phyloP scores from a whole-genome alignment of 2,888 invertebrate species.

The Cheilosia pagana region DNA sequence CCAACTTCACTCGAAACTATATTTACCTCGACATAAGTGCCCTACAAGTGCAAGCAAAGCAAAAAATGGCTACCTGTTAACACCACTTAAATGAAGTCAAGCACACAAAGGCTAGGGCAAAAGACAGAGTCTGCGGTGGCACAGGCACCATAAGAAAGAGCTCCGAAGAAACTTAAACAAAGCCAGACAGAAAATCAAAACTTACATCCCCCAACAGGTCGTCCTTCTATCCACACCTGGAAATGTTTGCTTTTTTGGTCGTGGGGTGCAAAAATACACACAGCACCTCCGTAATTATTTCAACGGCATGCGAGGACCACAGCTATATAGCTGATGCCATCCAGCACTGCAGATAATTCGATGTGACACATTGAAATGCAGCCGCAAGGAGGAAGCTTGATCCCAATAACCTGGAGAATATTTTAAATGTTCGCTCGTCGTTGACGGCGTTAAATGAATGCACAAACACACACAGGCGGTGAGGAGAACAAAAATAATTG shows the following conservation, averaged over 20 bases:
- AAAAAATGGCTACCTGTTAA: slow-evolving; percentile 40
- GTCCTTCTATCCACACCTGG: slow-evolving; percentile 34
- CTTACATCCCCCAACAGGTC: slow-evolving; percentile 26
- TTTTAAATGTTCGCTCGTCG: slow-evolving; percentile 41
- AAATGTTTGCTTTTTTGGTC: slow-evolving; percentile 13
- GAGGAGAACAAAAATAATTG: slow-evolving; percentile 39
- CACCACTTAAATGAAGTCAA: slow-evolving; percentile 28
- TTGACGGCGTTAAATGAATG: not conserved
- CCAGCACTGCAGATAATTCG: slow-evolving; percentile 2
- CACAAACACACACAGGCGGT: not conserved
- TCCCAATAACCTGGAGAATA: slow-evolving; percentile 51
- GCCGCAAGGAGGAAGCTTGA: slow-evolving; percentile 23
- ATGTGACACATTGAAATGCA: slow-evolving; percentile 32
- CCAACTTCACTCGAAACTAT: not conserved
- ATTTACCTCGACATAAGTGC: not conserved
- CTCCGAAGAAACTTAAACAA: slow-evolving; percentile 28
- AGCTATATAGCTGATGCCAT: slow-evolving; percentile 24
- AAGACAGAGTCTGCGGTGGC: slow-evolving; percentile 1
- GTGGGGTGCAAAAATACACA: not conserved
- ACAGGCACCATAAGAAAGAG: not conserved
- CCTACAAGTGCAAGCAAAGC: not conserved
- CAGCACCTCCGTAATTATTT: slow-evolving; percentile 31
- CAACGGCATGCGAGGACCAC: not conserved
- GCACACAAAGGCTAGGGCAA: slow-evolving; percentile 10
- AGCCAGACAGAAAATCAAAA: slow-evolving; percentile 26